Conservation (phyloP, 2,113 vertebrate species). For the Nesoenas mayeri region DNA sequence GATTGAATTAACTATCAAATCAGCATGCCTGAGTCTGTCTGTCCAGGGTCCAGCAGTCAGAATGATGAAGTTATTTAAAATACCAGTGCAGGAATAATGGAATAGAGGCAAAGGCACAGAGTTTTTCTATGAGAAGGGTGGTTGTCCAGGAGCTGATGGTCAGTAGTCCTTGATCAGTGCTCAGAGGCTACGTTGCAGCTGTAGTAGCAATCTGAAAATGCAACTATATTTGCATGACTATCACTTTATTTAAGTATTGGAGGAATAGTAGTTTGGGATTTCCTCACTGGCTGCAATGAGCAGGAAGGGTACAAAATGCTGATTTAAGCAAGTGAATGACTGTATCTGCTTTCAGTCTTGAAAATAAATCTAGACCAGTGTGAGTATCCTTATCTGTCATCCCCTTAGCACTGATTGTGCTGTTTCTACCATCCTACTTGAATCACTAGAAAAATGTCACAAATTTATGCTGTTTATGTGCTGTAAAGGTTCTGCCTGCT, state of each 20-base stretch:
- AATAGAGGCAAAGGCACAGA: not conserved
- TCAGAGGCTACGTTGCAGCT: not conserved
- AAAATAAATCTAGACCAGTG: not conserved
- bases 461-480: not conserved
- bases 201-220: not conserved
- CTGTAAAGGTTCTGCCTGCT: not conserved
- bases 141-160: not conserved
- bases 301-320: not conserved
- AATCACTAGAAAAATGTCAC: not conserved
- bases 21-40: not conserved
- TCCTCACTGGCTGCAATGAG: rapidly evolving
- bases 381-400: not conserved
- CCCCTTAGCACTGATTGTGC: not conserved
- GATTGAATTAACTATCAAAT: not conserved
- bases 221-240: not conserved
- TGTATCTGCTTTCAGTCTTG: not conserved
- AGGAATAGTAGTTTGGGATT: not conserved
- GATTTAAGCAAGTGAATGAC: not conserved
- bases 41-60: not conserved
- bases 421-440: not conserved
- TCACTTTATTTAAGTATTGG: not conserved
- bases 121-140: not conserved
- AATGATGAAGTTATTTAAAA: not conserved
- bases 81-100: not conserved
- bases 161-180: not conserved